Evolutionary conservation across 2,797 vertebrate species (phyloP).

Genomic region (Enteromius treurensis): DNA sequence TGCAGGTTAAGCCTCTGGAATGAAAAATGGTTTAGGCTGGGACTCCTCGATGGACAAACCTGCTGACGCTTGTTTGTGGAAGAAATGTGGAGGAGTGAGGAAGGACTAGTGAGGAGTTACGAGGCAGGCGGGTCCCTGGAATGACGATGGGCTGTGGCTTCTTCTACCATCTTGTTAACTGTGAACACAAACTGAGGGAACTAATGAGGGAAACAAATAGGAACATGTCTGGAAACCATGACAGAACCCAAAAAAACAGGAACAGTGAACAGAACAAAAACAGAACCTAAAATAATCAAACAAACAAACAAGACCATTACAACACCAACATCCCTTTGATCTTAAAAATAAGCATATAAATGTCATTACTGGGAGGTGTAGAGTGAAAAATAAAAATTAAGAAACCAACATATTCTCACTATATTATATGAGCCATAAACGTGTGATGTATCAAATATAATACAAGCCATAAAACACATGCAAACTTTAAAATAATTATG

Average conservation of each 20-base stretch:
- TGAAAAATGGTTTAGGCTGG: no score
- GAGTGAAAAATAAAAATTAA: background rate
- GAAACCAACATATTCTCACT: background rate
- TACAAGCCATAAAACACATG: background rate
- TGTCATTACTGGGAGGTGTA: background rate
- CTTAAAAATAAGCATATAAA: background rate
- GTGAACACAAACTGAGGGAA: constrained; percentile 7
- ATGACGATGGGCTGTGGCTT: background rate
- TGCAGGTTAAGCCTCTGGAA: no score
- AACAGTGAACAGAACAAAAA: background rate
- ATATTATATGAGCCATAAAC: background rate
- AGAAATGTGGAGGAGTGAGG: background rate
- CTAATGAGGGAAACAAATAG: background rate
- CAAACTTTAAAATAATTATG: background rate
- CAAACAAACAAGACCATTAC: background rate
- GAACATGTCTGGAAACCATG: background rate
- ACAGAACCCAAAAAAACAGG: background rate
- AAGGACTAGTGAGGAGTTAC: background rate
- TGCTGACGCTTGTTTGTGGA: background rate
- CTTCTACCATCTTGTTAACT: background rate
- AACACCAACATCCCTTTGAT: background rate
- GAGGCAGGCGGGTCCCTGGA: background rate
- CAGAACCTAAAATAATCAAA: background rate
- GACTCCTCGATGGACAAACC: background rate
- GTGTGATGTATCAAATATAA: background rate